Evolutionary conservation across 35 echinoderm and acorn worm genomes (phyloP).

Genomic region (Ptychodera flava): DNA sequence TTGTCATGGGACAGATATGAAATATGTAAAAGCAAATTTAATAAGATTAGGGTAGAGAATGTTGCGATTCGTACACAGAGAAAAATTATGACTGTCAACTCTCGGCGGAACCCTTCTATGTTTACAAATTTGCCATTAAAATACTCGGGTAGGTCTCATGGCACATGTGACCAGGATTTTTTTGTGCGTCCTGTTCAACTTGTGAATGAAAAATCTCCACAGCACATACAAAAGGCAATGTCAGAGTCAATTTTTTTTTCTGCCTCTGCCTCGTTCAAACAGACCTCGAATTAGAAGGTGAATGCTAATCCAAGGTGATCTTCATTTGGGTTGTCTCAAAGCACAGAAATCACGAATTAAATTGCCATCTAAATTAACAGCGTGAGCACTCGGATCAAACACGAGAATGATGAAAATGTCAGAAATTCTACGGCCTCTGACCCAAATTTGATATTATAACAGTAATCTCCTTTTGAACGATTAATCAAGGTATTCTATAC

Average conservation of each 20-base stretch:
- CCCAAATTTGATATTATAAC: constrained; percentile 2
- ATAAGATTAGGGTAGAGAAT: neutral
- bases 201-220: no score
- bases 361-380: neutral
- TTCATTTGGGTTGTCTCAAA: neutral
- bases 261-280: neutral
- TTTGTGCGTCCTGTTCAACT: no score
- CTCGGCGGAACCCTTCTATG: neutral
- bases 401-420: neutral
- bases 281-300: neutral
- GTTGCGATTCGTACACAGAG: neutral
- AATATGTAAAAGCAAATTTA: neutral
- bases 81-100: neutral
- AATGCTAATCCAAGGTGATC: neutral
- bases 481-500: neutral
- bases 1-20: neutral
- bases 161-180: neutral
- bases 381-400: neutral
- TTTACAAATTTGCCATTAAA: neutral
- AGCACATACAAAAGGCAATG: neutral
- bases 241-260: neutral
- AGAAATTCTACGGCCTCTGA: neutral
- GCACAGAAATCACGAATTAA: neutral
- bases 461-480: neutral
- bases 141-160: neutral